These are phyloP conservation scores for Cacoxenus indagator DNA, from an alignment of 2,888 invertebrate genomes.

Conservation along the genomic window DNA sequence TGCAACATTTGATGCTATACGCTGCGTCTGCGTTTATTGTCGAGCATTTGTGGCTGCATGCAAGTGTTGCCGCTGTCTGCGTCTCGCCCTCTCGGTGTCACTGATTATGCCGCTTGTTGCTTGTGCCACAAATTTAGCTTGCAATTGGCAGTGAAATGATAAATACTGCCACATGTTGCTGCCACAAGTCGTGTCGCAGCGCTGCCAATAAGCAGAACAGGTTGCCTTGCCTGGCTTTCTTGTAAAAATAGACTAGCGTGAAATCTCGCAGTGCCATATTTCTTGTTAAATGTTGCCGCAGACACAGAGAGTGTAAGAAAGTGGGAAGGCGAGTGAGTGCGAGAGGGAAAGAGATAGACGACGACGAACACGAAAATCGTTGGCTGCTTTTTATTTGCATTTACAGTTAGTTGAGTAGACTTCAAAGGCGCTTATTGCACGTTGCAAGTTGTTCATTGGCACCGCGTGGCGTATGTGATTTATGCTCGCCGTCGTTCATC, in stretches of 20 bases:
- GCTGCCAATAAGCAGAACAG: neutral
- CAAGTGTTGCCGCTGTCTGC: too few relatives aligned
- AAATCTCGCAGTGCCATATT: slow-evolving; percentile 12
- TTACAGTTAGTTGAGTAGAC: slow-evolving; percentile 16
- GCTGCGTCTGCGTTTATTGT: too few relatives aligned
- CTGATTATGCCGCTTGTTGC: neutral
- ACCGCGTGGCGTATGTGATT: neutral
- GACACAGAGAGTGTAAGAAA: neutral
- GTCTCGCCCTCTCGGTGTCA: too few relatives aligned
- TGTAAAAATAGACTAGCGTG: neutral
- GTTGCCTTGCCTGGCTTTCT: neutral
- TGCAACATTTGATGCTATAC: neutral
- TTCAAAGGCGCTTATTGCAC: neutral
- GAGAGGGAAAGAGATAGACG: neutral
- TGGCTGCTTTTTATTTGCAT: slow-evolving; percentile 9
- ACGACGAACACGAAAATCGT: neutral
- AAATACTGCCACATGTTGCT: slow-evolving; percentile 21
- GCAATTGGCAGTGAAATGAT: slow-evolving; percentile 23
- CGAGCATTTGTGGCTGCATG: neutral
- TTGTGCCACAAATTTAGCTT: slow-evolving; percentile 12
- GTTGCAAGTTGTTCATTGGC: neutral
- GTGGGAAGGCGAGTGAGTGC: too few relatives aligned
- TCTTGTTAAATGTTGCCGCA: slow-evolving; percentile 18
- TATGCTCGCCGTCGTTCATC: neutral
- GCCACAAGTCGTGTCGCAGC: too few relatives aligned